Evolutionary conservation across 2,888 invertebrate genomes (phyloP), one percentile per base, ranked within the genome.

Genomic region (Anticlea derivata): DNA sequence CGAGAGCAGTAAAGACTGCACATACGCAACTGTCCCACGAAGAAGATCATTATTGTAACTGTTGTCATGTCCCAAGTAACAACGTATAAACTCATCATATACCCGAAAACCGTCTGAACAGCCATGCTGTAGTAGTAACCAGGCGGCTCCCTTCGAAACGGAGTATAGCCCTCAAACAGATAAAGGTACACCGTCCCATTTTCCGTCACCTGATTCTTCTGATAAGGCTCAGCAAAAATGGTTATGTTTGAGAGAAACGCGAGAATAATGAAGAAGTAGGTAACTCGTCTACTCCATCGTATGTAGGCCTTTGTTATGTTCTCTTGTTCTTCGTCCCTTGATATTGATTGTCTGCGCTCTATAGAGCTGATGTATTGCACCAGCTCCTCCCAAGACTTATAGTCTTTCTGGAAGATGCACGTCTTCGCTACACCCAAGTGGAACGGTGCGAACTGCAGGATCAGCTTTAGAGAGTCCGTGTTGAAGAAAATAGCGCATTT

Each of bases 41-140:
- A 79, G 55, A 82, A 84, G 45, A 85, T 81, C 83, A 86, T 81
- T 2, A 79, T 70, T 0, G 81, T 65, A 0, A 78, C 68, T 0
- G 78, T 76, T 4, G 78, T 61, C 24, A 78, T 77, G 41, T 86
- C 85, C 85, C 84, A 86, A 7, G 68, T 66, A 4, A 83, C 63
- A 1, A 84, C 67, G 38, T 80, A 83, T 0, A 67, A 60, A 34
- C 77, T 80, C n/a, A 80, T 70, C 22, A 74, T 58, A 12, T 76
- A 46, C 6, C 81, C 83, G 5, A 80, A 50, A 1, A 81, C 24
- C 1, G 76, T 78, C 53, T 86, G 82, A 23, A 80, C 68, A 0
- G 52, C 27, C 78, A 84, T 78, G 1, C 75, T 73, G 0, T 57
- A 55, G 55, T 81, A 83, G 57, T 83, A 84, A 0, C 80, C 83